Evolutionary conservation across 2,113 vertebrate species (phyloP), one percentile per base, ranked within the genome.

Genomic region (Puntigrus tetrazona): DNA sequence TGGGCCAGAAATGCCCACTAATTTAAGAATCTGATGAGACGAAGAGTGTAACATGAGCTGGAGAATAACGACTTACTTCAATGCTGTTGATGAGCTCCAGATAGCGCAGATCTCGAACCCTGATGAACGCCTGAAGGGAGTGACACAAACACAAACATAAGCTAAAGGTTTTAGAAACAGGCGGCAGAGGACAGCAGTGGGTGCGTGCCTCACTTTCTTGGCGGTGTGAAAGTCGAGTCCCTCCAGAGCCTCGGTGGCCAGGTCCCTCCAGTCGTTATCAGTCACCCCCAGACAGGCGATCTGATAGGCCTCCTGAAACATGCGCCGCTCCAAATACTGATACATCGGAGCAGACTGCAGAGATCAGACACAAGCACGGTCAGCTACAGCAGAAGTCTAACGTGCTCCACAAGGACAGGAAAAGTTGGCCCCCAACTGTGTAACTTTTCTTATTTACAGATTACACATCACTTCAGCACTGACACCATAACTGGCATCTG

Each of bases 201-300:
- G 27, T 38, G 65, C 7, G 11, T 13, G 38, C 31, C 72, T 59
- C 11, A 96, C 98, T 96, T 98, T 99, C 91, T 98, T 99, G 72
- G 97, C 96, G 0, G 97, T 99, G 89, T 99, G 97, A 91, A 99
- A 98, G 89, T 99, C 98, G 65, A 98, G 93, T 76, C 98, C 98
- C 92, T 99, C 97, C 80, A 99, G 92, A 59, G 98, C 97, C 86
- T 98, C 98, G 88, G 97, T 97, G 73, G 97, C 98, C 90, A 99
- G 94, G 83, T 99, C 97, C 55, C 91, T 95, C 98, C 98, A 99
- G 91, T 99, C 97, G 22, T 94, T 92, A 75, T 98, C 97, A 0
- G 98, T 99, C 88, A 99, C 98, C 3, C 98, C 98, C 20, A 99
- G 90, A 84, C 98, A 99, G 0, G 98, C 98, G 7, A 98, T 99